Conservation (phyloP, 1,140 invertebrate genomes). For the Apis laboriosa region DNA sequence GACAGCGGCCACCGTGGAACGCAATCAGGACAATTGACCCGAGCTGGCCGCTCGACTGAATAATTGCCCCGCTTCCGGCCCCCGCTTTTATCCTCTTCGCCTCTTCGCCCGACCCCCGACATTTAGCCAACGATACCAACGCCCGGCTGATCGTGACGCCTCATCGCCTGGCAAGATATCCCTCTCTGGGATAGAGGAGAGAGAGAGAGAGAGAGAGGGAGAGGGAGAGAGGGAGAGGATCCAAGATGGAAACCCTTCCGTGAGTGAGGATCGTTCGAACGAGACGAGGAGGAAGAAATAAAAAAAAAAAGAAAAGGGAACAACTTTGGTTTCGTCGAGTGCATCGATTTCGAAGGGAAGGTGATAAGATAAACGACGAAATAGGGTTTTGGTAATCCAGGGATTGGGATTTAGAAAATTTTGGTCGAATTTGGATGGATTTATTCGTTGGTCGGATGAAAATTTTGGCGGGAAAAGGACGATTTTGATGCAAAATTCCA, state of each 20-base stretch:
- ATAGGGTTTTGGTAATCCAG: no score
- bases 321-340: no score
- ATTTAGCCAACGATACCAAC: conserved; percentile 29
- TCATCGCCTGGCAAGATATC: conserved; percentile 7
- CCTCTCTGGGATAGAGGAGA: no score
- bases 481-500: no score
- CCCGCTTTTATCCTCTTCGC: conserved; percentile 57
- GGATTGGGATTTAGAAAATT: no score
- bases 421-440: no score
- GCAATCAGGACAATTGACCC: conserved; percentile 62
- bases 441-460: no score
- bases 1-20: conserved; percentile 46
- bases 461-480: no score
- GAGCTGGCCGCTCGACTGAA: conserved; percentile 57
- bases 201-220: no score
- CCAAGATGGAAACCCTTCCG: not conserved
- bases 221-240: not conserved
- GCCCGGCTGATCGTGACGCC: not conserved
- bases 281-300: not conserved
- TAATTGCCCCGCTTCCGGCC: conserved; percentile 72
- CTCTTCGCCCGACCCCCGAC: conserved; percentile 19
- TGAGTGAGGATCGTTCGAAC: not conserved
- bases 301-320: no score
- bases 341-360: no score
- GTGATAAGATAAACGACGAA: no score